Conservation (phyloP, 1,140 invertebrate species). For the Drosophila yakuba region DNA sequence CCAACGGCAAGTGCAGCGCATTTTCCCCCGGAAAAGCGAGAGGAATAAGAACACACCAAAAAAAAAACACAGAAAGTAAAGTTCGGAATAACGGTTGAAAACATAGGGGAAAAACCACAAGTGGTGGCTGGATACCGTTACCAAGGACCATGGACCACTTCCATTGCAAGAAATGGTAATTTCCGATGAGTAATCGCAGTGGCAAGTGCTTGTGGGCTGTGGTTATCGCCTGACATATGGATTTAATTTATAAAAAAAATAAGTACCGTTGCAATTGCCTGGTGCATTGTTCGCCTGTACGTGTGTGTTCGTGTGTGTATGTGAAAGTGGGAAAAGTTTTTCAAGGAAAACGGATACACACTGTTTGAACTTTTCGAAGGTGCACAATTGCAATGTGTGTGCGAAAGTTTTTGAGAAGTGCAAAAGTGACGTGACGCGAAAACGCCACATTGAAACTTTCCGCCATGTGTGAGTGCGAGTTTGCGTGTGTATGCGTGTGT, state of each 20-base stretch:
- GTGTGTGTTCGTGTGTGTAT: slow-evolving; percentile 30
- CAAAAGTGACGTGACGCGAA: slow-evolving; percentile 42
- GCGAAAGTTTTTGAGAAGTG: slow-evolving; percentile 36
- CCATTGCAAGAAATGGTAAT: slow-evolving; percentile 29
- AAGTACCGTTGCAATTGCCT: slow-evolving; percentile 53
- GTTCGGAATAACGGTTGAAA: not conserved
- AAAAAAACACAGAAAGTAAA: not conserved
- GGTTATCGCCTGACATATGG: slow-evolving; percentile 54
- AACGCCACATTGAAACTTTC: slow-evolving; percentile 14
- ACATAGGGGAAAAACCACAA: slow-evolving; percentile 29
- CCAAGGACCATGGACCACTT: slow-evolving; percentile 6
- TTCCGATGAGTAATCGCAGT: slow-evolving; percentile 3
- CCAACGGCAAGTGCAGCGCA: slow-evolving; percentile 33
- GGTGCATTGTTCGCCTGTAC: slow-evolving; percentile 45
- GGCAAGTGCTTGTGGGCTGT: not conserved
- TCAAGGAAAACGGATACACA: slow-evolving; percentile 82
- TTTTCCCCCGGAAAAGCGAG: slow-evolving; percentile 19
- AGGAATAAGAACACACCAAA: not conserved
- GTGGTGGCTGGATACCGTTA: slow-evolving; percentile 19
- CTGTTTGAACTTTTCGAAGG: slow-evolving; percentile 71
- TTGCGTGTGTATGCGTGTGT: not conserved
- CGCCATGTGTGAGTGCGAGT: not conserved
- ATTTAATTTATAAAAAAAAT: slow-evolving; percentile 20
- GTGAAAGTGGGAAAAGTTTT: slow-evolving; percentile 64
- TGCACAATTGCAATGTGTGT: slow-evolving; percentile 60